These are phyloP conservation scores for Coleophora flavipennella DNA, from an alignment of 2,888 invertebrate genomes.

Conservation along the genomic window DNA sequence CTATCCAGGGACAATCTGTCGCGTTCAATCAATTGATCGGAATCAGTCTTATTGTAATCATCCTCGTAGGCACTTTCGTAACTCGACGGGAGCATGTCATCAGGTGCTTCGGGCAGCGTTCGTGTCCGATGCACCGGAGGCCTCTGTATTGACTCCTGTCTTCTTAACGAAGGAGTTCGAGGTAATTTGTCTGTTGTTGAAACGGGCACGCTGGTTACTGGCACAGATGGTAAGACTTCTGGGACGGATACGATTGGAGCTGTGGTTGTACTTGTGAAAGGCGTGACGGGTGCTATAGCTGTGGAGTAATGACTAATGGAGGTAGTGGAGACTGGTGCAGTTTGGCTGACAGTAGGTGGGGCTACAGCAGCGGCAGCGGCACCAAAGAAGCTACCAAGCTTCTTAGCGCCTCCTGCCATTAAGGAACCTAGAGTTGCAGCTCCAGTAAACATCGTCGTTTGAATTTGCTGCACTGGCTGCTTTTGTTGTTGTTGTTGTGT, in stretches of 20 bases:
- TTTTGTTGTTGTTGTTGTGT: slow-evolving; percentile 44
- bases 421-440: slow-evolving; percentile 64
- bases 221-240: slow-evolving; percentile 46
- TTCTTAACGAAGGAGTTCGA: slow-evolving; percentile 54
- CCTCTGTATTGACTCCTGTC: slow-evolving; percentile 68
- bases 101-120: slow-evolving; percentile 64
- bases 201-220: slow-evolving; percentile 45
- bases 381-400: slow-evolving; percentile 63
- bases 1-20: slow-evolving; percentile 51
- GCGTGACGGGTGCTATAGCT: slow-evolving; percentile 41
- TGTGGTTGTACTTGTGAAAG: slow-evolving; percentile 43
- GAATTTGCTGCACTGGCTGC: slow-evolving; percentile 52
- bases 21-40: slow-evolving; percentile 55
- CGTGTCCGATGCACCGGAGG: slow-evolving; percentile 61
- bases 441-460: slow-evolving; percentile 55
- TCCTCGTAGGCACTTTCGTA: slow-evolving; percentile 71
- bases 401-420: slow-evolving; percentile 66
- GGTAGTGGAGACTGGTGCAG: slow-evolving; percentile 29
- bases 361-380: slow-evolving; percentile 63
- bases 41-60: slow-evolving; percentile 68
- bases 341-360: slow-evolving; percentile 39
- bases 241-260: slow-evolving; percentile 54
- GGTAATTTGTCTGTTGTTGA: slow-evolving; percentile 49
- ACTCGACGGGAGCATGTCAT: slow-evolving; percentile 51
- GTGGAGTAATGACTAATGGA: slow-evolving; percentile 35